Evolutionary conservation across 1,140 invertebrate genomes (phyloP).

Genomic region (Radopholus similis): DNA sequence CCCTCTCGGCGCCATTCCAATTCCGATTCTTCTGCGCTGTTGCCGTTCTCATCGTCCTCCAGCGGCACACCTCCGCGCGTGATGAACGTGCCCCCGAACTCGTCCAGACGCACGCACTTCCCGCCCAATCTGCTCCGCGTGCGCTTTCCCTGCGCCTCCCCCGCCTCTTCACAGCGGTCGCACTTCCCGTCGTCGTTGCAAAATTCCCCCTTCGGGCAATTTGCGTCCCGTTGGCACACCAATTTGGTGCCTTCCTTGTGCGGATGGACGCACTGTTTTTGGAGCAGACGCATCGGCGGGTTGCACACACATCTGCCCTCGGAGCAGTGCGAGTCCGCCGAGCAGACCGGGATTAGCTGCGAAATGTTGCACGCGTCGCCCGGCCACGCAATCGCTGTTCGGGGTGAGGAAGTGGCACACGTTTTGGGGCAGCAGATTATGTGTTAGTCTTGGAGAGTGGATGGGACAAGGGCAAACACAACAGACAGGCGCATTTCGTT

Average conservation of each 20-base stretch:
- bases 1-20: too few species aligned
- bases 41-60: background rate
- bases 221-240: constrained; percentile 8
- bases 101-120: background rate
- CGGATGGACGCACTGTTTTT: constrained; percentile 30
- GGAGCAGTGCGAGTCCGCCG: constrained; percentile 22
- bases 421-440: constrained; percentile 9
- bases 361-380: constrained; percentile 22
- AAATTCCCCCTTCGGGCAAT: constrained; percentile 10
- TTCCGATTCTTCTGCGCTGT: too few species aligned
- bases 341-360: constrained; percentile 21
- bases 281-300: constrained; percentile 14
- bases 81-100: background rate
- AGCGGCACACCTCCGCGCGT: background rate
- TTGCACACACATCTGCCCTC: constrained; percentile 25
- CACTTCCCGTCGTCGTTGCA: background rate
- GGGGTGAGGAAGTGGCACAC: constrained; percentile 4
- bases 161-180: background rate
- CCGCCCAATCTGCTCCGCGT: background rate
- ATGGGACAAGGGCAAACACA: background rate
- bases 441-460: background rate
- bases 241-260: background rate
- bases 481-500: background rate
- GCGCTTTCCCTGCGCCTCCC: background rate
- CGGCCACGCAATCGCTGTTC: constrained; percentile 32